These are phyloP conservation scores for Netelia virgata DNA, from an alignment of 2,888 invertebrate species.

Conservation along the genomic window DNA sequence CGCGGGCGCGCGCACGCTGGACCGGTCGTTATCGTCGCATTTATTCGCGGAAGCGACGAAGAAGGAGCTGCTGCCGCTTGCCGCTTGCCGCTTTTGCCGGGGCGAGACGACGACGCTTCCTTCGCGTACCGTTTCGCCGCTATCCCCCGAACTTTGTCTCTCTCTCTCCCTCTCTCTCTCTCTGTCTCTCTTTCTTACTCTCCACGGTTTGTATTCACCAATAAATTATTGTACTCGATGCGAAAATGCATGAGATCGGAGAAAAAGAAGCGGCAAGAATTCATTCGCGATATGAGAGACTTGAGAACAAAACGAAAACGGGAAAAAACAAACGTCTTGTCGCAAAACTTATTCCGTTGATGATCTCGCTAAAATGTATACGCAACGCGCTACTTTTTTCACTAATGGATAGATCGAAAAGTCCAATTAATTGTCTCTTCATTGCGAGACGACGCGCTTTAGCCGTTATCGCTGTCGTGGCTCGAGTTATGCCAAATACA, in stretches of 20 bases:
- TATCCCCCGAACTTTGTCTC: slow-evolving; percentile 51
- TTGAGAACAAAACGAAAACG: neutral
- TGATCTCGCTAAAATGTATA: slow-evolving; percentile 13
- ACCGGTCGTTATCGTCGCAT: slow-evolving; percentile 81
- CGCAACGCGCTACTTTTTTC: slow-evolving; percentile 15
- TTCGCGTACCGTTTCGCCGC: slow-evolving; percentile 63
- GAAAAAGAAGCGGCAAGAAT: slow-evolving; percentile 6
- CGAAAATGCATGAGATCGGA: slow-evolving; percentile 37
- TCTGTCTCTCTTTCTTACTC: slow-evolving; percentile 22
- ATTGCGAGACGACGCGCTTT: neutral
- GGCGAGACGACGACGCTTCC: slow-evolving; percentile 49
- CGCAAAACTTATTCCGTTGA: neutral
- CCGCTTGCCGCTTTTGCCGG: slow-evolving; percentile 57
- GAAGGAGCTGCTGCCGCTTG: slow-evolving; percentile 62
- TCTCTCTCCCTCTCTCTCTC: slow-evolving; percentile 15
- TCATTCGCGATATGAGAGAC: slow-evolving; percentile 51
- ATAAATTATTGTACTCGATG: slow-evolving; percentile 61
- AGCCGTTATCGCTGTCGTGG: slow-evolving; percentile 31
- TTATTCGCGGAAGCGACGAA: slow-evolving; percentile 77
- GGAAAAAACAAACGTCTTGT: slow-evolving; percentile 3
- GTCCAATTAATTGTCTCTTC: neutral
- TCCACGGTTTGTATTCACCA: slow-evolving; percentile 31
- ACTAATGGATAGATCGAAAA: slow-evolving; percentile 24
- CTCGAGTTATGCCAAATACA: slow-evolving; percentile 35
- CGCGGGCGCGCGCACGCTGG: slow-evolving; percentile 64